A percentile compares a stretch with the other conserved stretches of the same genome.
phyloP scores from a whole-genome alignment of 2,797 vertebrate genomes.

The Acanthiza pusilla region DNA sequence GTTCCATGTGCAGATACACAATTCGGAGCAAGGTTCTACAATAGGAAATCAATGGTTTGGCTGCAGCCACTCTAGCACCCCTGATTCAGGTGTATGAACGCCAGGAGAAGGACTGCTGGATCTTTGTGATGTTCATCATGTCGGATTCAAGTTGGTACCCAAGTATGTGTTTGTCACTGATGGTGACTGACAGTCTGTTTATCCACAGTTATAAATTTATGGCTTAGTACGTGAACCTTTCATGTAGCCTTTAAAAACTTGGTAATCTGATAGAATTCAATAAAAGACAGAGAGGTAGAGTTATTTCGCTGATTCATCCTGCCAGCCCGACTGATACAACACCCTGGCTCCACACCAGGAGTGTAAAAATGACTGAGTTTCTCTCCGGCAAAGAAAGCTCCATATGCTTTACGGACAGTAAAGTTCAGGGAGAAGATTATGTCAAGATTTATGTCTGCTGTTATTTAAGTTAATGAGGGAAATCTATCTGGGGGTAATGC shows the following conservation, averaged over 20 bases:
- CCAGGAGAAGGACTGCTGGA: neutral
- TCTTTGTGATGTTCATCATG: neutral
- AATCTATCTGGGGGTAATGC: slow-evolving; percentile 22
- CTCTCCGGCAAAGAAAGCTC: neutral
- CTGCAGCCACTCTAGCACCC: neutral
- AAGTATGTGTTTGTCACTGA: neutral
- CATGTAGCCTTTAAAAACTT: neutral
- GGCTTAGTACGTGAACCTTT: neutral
- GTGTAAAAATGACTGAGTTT: slow-evolving; percentile 20
- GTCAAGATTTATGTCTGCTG: slow-evolving; percentile 43
- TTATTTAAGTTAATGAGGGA: slow-evolving; percentile 60
- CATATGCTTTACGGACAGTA: slow-evolving; percentile 52
- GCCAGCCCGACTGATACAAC: neutral
- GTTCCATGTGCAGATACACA: neutral
- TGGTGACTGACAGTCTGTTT: neutral
- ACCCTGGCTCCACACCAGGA: neutral
- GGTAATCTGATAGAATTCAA: neutral
- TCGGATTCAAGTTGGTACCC: accelerated
- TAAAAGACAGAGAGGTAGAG: neutral
- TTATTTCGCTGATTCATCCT: neutral
- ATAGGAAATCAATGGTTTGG: neutral
- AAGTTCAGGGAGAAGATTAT: slow-evolving; percentile 55
- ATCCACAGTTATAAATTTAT: neutral
- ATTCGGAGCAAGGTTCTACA: neutral
- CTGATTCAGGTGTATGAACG: neutral